These are phyloP conservation scores for Eupithecia insigniata DNA, from an alignment of 2,888 invertebrate genomes.

Conservation along the genomic window DNA sequence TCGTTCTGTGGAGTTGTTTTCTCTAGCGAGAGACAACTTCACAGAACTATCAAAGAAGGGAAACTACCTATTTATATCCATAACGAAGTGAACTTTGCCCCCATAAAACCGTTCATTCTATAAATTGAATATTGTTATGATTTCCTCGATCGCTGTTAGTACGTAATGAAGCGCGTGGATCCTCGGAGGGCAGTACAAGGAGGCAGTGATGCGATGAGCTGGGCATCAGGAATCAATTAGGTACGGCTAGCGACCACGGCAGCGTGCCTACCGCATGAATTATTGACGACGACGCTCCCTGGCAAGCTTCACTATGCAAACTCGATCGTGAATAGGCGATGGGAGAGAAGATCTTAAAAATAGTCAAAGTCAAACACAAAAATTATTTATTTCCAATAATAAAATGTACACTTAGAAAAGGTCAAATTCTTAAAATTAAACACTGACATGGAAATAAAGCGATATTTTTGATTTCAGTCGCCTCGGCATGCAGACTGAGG, in stretches of 20 bases:
- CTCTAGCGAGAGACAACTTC: too few relatives aligned
- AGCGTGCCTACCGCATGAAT: slow-evolving; percentile 81
- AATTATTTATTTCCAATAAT: too few relatives aligned
- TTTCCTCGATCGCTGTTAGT: slow-evolving; percentile 66
- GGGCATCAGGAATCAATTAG: slow-evolving; percentile 83
- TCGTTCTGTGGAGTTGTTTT: too few relatives aligned
- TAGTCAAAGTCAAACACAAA: too few relatives aligned
- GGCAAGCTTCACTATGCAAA: slow-evolving; percentile 54
- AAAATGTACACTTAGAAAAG: too few relatives aligned
- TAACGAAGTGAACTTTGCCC: not conserved
- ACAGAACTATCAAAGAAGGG: not conserved
- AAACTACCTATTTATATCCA: not conserved
- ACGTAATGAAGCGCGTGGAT: slow-evolving; percentile 78
- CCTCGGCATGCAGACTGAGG: too few relatives aligned
- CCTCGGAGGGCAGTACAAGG: slow-evolving; percentile 75
- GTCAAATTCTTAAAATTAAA: too few relatives aligned
- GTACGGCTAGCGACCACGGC: slow-evolving; percentile 79
- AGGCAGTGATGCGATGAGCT: slow-evolving; percentile 81
- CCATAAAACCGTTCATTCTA: slow-evolving; percentile 22
- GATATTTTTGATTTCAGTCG: too few relatives aligned
- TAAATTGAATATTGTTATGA: slow-evolving; percentile 58
- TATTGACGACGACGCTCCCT: slow-evolving; percentile 72
- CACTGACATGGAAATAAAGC: too few relatives aligned
- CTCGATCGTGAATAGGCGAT: slow-evolving; percentile 53
- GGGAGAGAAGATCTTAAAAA: not conserved